These are phyloP conservation scores for Caenorhabditis japonica DNA, from an alignment of 2,888 invertebrate genomes.

Conservation along the genomic window DNA sequence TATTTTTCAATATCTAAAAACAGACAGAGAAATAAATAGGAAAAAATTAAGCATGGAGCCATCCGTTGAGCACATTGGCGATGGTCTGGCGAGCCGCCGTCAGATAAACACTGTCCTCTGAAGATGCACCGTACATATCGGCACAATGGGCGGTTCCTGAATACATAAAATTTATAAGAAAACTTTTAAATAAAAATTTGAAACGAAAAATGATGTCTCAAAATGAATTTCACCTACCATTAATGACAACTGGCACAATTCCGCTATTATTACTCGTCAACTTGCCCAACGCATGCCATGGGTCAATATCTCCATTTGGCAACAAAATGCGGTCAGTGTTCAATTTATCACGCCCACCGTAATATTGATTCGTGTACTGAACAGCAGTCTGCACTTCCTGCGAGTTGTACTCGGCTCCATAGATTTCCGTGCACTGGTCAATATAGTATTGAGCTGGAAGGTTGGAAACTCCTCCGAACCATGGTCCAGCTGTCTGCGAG, in stretches of 20 bases:
- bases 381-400: slow-evolving; percentile 54
- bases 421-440: slow-evolving; percentile 63
- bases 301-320: slow-evolving; percentile 63
- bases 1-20: too few relatives aligned
- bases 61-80: slow-evolving; percentile 27
- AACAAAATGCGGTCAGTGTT: slow-evolving; percentile 55
- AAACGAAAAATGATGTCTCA: neutral
- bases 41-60: slow-evolving; percentile 38
- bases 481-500: slow-evolving; percentile 55
- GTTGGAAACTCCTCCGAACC: slow-evolving; percentile 51
- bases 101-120: slow-evolving; percentile 29
- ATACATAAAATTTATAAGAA: slow-evolving; percentile 1
- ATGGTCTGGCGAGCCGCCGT: slow-evolving; percentile 47
- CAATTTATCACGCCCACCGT: slow-evolving; percentile 61
- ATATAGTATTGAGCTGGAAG: slow-evolving; percentile 57
- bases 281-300: slow-evolving; percentile 64
- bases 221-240: slow-evolving; percentile 22
- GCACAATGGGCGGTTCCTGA: slow-evolving; percentile 66
- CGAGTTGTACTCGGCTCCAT: slow-evolving; percentile 54
- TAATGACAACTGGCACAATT: slow-evolving; percentile 58
- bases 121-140: slow-evolving; percentile 60
- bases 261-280: slow-evolving; percentile 28
- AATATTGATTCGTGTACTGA: slow-evolving; percentile 61
- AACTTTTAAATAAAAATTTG: neutral
- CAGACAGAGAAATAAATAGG: too few relatives aligned